Base-by-base conservation (phyloP, 1,140 invertebrate species). In the Drosophila watanabei region DNA sequence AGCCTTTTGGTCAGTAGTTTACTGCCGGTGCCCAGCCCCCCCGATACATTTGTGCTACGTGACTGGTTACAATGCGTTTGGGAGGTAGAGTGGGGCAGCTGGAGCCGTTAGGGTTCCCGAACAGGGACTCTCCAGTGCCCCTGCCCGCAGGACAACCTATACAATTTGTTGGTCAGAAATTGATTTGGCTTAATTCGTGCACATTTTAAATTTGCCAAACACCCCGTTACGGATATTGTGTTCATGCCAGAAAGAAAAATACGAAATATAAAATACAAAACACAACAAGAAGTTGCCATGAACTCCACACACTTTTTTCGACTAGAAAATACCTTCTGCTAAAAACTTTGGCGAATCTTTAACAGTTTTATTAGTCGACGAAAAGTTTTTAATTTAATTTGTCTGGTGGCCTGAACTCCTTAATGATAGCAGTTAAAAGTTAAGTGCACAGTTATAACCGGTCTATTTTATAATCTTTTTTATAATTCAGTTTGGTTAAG, bases 21-120 rank as follows among this genome's bases (percentile, higher is more conserved):
- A 85, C 49, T 85, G 81, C 54, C 85, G 56, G 72, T 69, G 70
- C 65, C 56, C 85, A 88, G 66, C 85, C 85, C 85, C 80, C 85
- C 81, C 85, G 66, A 88, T 89, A 90, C 86, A 88, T 88, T 88
- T 85, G 81, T 85, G 86, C 75, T 90, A 88, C 85, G 85, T 88
- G 85, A 88, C 85, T 85, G 85, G 69, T 90, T 83, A 81, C 78
- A 81, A 70, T 59, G 45, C 63, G 52, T 71, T 45, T 7, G 45
- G 60, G 51, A 48, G 56, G 60, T 48, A 48, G 41, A 48, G 48
- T 20, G 63, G 51, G 49, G 65, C 52, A 30, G 5, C 10, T 24
- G 41, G 65, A 62, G 32, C n/a, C 18, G 32, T 39, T 61, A 68
- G 56, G 66, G 62, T 14, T 43, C 48, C 45, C 60, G 48, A 57